phyloP scores from a whole-genome alignment of 2,113 vertebrate genomes.

The Sebastes schlegelii region DNA sequence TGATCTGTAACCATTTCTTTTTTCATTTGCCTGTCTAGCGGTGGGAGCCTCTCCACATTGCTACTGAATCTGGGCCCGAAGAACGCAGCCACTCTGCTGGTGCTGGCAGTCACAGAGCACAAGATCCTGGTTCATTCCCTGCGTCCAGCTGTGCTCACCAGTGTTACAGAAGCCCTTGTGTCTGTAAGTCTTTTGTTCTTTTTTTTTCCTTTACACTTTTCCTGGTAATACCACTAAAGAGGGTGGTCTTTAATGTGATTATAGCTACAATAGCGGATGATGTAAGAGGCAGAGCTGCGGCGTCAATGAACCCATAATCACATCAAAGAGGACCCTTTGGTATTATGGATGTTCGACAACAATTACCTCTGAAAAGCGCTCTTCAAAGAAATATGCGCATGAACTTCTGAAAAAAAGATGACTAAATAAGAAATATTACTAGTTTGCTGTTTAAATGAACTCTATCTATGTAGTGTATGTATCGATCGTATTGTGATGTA shows the following conservation, averaged over 20 bases:
- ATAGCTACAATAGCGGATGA: conserved; percentile 5
- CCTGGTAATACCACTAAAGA: conserved; percentile 4
- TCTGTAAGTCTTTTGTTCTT: conserved; percentile 87
- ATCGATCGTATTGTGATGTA: not conserved
- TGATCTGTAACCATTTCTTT: not conserved
- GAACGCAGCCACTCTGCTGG: conserved; percentile 93
- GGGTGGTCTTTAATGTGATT: conserved; percentile 26
- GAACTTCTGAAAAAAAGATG: not conserved
- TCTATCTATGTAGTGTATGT: not conserved
- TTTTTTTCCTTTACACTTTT: not conserved
- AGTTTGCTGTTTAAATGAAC: not conserved
- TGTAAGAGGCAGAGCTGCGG: conserved; percentile 8
- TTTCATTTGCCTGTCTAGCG: conserved; percentile 77
- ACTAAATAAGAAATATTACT: not conserved
- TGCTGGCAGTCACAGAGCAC: conserved; percentile 97
- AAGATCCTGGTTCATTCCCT: conserved; percentile 99
- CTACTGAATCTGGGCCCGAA: conserved; percentile 97
- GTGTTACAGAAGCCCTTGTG: conserved; percentile 97
- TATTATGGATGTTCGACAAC: not conserved
- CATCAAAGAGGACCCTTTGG: conserved; percentile 5
- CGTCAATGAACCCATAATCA: conserved; percentile 25
- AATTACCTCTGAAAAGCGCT: not conserved
- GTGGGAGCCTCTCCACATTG: conserved; percentile 95
- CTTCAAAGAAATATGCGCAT: not conserved
- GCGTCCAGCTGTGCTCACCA: conserved; percentile 96